Evolutionary conservation across 2,797 vertebrate genomes (phyloP).

Genomic region (Threskiornis aethiopicus): DNA sequence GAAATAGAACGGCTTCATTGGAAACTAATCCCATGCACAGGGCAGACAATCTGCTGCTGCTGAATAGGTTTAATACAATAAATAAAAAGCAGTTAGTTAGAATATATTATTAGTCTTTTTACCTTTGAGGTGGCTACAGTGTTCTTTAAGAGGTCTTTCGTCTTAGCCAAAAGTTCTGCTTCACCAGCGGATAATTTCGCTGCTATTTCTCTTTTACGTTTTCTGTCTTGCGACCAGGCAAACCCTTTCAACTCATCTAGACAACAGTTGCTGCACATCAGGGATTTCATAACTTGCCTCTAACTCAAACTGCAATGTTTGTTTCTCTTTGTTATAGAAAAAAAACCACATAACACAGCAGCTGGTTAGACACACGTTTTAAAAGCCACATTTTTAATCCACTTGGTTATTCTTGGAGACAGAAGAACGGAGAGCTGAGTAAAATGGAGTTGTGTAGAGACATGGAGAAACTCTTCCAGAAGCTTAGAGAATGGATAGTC

Average conservation of each 20-base stretch:
- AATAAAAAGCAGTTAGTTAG: neutral
- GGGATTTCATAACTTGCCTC: neutral
- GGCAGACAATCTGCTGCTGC: neutral
- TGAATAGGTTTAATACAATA: neutral
- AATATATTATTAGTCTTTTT: neutral
- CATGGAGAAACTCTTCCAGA: neutral
- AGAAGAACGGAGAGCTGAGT: neutral
- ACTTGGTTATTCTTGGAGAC: neutral
- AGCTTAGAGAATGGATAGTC: neutral
- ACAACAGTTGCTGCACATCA: neutral
- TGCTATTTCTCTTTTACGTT: neutral
- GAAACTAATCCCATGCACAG: neutral
- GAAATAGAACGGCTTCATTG: neutral
- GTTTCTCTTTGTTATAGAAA: neutral
- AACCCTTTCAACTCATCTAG: neutral
- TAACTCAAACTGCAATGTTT: neutral
- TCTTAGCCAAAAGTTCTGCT: neutral
- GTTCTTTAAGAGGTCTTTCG: neutral
- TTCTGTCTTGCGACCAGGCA: neutral
- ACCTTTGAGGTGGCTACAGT: neutral
- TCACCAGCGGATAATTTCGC: neutral
- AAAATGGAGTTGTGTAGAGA: neutral
- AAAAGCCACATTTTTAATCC: neutral
- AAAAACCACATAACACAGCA: neutral
- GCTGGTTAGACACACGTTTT: neutral